Conservation (phyloP, 2,113 vertebrate species). For the Osmerus mordax region DNA sequence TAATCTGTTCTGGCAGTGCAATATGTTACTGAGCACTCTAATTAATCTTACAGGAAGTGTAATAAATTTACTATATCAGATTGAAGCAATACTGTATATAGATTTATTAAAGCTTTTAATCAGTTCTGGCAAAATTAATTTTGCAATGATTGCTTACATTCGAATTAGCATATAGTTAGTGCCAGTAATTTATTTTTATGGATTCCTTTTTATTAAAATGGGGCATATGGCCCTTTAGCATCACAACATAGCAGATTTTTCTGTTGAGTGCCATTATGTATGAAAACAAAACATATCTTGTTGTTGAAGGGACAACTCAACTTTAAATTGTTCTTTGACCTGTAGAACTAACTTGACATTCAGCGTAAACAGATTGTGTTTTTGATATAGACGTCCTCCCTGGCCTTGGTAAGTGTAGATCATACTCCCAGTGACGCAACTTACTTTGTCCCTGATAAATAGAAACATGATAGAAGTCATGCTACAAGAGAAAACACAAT, state of each 20-base stretch:
- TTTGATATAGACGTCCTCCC: background rate
- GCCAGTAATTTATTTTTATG: slow-evolving; percentile 98
- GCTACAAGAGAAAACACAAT: background rate
- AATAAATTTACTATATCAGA: slow-evolving; percentile 99
- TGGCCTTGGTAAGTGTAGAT: slow-evolving; percentile 11
- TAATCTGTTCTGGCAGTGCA: slow-evolving; percentile 97
- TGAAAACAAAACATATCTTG: slow-evolving; percentile 33
- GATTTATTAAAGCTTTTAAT: slow-evolving; percentile 99
- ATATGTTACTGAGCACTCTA: slow-evolving; percentile 99
- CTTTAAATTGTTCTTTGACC: slow-evolving; percentile 12
- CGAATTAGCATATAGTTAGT: slow-evolving; percentile 99
- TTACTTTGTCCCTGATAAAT: slow-evolving; percentile 14
- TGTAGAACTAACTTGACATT: background rate
- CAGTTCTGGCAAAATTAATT: slow-evolving; percentile 99
- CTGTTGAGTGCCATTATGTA: slow-evolving; percentile 67
- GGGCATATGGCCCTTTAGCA: slow-evolving; percentile 82
- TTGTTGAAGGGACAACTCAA: slow-evolving; percentile 10
- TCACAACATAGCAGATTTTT: slow-evolving; percentile 81
- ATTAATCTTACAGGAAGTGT: slow-evolving; percentile 99
- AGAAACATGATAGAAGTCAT: slow-evolving; percentile 8
- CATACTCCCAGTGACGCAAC: slow-evolving; percentile 13
- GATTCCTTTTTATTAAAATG: slow-evolving; percentile 96
- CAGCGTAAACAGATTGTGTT: background rate
- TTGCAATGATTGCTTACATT: slow-evolving; percentile 99
- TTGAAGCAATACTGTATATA: slow-evolving; percentile 98